Base-by-base conservation (phyloP, 2,113 vertebrate genomes). In the Ovis canadensis region DNA sequence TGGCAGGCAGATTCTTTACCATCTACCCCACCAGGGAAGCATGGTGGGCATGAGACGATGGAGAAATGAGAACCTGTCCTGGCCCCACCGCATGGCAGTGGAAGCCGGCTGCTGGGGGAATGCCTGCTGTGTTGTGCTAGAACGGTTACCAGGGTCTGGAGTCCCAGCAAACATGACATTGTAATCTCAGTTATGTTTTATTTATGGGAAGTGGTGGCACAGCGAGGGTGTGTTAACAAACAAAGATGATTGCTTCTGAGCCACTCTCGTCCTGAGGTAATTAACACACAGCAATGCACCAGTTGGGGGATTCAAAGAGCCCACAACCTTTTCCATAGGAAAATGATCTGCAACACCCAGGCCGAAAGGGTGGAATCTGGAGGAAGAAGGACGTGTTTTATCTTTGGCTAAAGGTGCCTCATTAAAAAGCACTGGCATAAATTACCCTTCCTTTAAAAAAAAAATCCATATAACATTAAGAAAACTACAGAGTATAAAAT, bases 241-340 rank as follows among this genome's bases (percentile, higher is more conserved):
- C 99, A 99, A 99, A 99, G 99, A 99, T 99, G 99, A 99, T 99
- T 99, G 99, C 99, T 99, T 99, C 98, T 98, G 99, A 99, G 99
- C 98, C 99, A 98, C 98, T 98, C 98, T 99, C 97, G 64, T 99
- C 99, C 99, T 98, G 98, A 99, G 99, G 99, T 99, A 99, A 99
- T 99, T 99, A 99, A 99, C 99, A 99, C 99, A 98, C 99, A 99
- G 98, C 99, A 98, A 98, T 98, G 98, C 98, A 96, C 98, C 98
- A 97, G 98, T 98, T 97, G 98, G 97, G 98, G 98, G 98, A 99
- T 98, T 98, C 98, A 96, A 97, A 90, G 97, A 98, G 98, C 95
- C 97, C 77, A 98, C 98, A 98, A 97, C 97, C 98, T 98, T 98
- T 98, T 98, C 98, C 98, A 92, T 97, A 86, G 97, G 98, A 98